These are phyloP conservation scores for Kuschelorhynchus macadamiae DNA, from an alignment of 2,888 invertebrate genomes.

Conservation along the genomic window DNA sequence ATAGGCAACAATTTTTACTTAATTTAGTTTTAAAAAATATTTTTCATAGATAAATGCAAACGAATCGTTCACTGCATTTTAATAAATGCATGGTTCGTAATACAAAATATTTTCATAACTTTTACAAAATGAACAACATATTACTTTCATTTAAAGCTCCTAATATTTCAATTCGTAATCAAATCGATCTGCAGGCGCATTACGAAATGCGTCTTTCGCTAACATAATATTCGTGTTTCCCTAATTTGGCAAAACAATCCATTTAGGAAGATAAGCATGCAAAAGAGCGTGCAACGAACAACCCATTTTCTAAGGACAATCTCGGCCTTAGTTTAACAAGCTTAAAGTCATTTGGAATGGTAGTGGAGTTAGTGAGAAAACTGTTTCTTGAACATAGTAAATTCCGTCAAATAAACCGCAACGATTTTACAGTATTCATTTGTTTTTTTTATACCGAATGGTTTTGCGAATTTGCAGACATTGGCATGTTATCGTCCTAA, in stretches of 20 bases:
- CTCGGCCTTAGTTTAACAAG: slow-evolving; percentile 33
- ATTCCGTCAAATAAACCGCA: neutral
- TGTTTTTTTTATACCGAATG: no score
- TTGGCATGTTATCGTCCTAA: no score
- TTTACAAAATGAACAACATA: no score
- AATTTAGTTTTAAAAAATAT: no score
- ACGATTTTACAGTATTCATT: no score
- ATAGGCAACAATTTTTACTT: no score
- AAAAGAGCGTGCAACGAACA: slow-evolving; percentile 40
- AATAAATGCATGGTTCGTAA: no score
- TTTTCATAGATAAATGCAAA: no score
- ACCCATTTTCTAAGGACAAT: slow-evolving; percentile 37
- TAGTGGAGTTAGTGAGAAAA: slow-evolving; percentile 9
- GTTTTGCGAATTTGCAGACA: no score
- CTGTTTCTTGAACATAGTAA: slow-evolving; percentile 15
- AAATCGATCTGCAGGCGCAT: slow-evolving; percentile 17
- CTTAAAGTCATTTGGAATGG: slow-evolving; percentile 24
- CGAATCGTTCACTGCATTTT: no score
- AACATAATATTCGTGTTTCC: slow-evolving; percentile 38
- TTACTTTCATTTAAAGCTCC: neutral
- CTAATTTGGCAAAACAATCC: slow-evolving; percentile 48
- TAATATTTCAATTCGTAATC: neutral
- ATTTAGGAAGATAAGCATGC: slow-evolving; percentile 47
- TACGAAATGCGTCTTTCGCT: slow-evolving; percentile 24
- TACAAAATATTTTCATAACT: no score